phyloP scores from a whole-genome alignment of 2,888 invertebrate genomes.

The Troglohyphantes excavatus region DNA sequence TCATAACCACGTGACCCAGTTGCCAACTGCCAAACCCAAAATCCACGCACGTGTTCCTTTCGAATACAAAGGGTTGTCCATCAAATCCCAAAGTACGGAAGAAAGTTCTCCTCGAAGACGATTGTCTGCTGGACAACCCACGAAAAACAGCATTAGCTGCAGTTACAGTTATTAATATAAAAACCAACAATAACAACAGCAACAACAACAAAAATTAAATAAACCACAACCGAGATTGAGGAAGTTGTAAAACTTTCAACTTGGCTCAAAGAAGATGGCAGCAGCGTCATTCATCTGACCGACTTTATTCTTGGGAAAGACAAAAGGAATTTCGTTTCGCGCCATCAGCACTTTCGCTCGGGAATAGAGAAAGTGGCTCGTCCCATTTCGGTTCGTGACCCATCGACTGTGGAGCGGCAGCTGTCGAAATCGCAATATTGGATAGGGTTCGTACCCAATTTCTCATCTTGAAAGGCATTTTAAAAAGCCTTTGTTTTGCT shows the following conservation, averaged over 20 bases:
- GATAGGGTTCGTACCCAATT: too few relatives aligned
- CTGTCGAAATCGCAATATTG: slow-evolving; percentile 11
- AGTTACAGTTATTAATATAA: too few relatives aligned
- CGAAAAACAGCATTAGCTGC: neutral
- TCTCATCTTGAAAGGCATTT: too few relatives aligned
- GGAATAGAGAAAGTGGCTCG: slow-evolving; percentile 51
- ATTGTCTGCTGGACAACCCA: too few relatives aligned
- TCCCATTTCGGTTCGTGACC: slow-evolving; percentile 62
- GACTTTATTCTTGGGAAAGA: slow-evolving; percentile 52
- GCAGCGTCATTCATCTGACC: slow-evolving; percentile 66
- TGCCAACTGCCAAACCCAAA: too few relatives aligned
- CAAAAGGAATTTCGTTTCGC: slow-evolving; percentile 62
- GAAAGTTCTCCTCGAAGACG: too few relatives aligned
- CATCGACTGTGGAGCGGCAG: slow-evolving; percentile 7
- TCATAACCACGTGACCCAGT: too few relatives aligned
- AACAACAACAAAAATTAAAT: too few relatives aligned
- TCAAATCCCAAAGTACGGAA: neutral
- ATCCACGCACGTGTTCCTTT: too few relatives aligned
- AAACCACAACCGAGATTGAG: slow-evolving; percentile 4
- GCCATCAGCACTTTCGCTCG: slow-evolving; percentile 50
- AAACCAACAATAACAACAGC: too few relatives aligned
- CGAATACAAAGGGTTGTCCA: slow-evolving; percentile 14
- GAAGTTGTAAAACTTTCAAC: slow-evolving; percentile 32
- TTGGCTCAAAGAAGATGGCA: slow-evolving; percentile 22
- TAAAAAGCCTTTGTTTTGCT: too few relatives aligned